A percentile compares a stretch with the other conserved stretches of the same genome.
Conservation (phyloP, 2,797 vertebrate species). For the Fratercula arctica region DNA sequence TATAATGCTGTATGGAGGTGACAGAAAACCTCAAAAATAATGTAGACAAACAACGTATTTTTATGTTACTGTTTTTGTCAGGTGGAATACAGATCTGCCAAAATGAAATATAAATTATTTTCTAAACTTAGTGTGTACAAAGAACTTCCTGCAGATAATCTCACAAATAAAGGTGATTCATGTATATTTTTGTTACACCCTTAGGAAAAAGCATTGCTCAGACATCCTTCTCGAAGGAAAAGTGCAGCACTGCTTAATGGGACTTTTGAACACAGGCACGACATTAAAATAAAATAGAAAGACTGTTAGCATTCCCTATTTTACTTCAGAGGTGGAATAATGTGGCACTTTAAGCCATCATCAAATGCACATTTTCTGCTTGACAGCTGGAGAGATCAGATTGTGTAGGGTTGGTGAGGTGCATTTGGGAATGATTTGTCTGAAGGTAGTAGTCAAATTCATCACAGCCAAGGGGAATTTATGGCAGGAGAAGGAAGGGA, state of each 20-base stretch:
- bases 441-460: neutral
- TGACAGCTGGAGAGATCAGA: conserved; percentile 16
- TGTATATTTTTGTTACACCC: neutral
- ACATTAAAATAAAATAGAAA: conserved; percentile 29
- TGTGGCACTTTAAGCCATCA: neutral
- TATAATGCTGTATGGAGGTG: neutral
- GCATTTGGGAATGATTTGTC: neutral
- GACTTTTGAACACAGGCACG: conserved; percentile 13
- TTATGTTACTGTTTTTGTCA: neutral
- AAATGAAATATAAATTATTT: neutral
- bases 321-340: neutral
- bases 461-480: neutral
- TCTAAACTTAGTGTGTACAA: neutral
- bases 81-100: neutral
- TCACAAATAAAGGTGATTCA: conserved; percentile 13
- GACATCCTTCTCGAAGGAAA: neutral
- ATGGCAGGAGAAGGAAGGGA: neutral
- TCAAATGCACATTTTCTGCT: conserved; percentile 7
- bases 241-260: conserved; percentile 6
- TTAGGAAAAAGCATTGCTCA: neutral
- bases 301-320: neutral
- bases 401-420: neutral
- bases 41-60: neutral
- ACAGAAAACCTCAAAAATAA: neutral
- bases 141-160: neutral